Percentiles rank a stretch among this genome's conserved stretches.
Evolutionary conservation across 2,113 vertebrate species (phyloP).

Genomic region (Sigmodon hispidus): DNA sequence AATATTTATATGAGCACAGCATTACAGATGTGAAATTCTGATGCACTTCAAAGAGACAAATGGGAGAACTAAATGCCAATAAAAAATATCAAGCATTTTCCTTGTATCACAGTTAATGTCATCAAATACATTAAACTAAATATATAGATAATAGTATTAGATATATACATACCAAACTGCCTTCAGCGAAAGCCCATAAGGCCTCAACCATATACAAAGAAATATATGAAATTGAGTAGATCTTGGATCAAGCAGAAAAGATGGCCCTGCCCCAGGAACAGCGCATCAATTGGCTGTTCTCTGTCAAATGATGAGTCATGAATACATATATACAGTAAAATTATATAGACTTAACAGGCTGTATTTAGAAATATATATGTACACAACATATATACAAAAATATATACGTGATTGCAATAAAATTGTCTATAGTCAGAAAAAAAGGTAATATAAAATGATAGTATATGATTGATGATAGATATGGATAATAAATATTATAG

Average conservation of each 20-base stretch:
- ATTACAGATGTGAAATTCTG: not conserved
- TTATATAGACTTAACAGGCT: no score
- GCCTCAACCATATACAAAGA: not conserved
- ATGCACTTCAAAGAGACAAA: not conserved
- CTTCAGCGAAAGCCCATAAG: not conserved
- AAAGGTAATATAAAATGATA: not conserved
- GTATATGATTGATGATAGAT: not conserved
- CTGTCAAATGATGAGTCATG: not conserved
- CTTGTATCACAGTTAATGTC: not conserved
- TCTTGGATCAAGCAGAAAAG: not conserved
- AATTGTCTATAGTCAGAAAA: not conserved
- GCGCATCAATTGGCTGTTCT: no score
- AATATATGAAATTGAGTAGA: not conserved
- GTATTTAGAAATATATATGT: not conserved
- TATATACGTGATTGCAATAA: not conserved
- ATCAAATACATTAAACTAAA: not conserved
- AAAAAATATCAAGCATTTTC: not conserved
- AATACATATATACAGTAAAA: not conserved
- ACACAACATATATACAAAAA: not conserved
- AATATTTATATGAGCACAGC: not conserved
- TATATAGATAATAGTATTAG: not conserved
- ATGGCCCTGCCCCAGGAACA: not conserved
- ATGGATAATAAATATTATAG: not conserved
- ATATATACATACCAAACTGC: not conserved
- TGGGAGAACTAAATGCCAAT: not conserved